Evolutionary conservation across 2,113 vertebrate species (phyloP).

Genomic region (Poicephalus gulielmi): DNA sequence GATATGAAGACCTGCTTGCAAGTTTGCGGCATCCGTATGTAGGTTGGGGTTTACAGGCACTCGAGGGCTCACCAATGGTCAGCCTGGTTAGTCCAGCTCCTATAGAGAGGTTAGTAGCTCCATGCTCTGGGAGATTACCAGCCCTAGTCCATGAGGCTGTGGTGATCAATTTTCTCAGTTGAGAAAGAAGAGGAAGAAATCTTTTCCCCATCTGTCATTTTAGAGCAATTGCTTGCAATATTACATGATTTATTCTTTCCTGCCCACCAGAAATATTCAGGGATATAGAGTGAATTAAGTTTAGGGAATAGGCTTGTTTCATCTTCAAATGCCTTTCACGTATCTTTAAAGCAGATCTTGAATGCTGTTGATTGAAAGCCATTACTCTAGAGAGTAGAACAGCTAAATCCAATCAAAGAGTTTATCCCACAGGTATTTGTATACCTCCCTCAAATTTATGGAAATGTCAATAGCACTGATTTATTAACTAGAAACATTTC

Average conservation of each 20-base stretch:
- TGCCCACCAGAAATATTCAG: not conserved
- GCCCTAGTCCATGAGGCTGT: not conserved
- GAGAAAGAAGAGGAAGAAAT: not conserved
- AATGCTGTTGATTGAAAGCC: not conserved
- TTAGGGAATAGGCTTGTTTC: not conserved
- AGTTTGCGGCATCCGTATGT: not conserved
- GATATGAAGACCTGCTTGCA: not conserved
- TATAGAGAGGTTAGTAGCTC: not conserved
- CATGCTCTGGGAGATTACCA: rapidly evolving
- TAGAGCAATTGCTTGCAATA: not conserved
- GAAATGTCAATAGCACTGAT: not conserved
- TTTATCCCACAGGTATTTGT: not conserved
- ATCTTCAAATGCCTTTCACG: not conserved
- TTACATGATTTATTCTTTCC: not conserved
- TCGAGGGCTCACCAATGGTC: not conserved
- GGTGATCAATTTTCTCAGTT: not conserved
- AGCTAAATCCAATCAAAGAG: not conserved
- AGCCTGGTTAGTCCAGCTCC: not conserved
- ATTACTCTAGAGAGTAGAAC: not conserved
- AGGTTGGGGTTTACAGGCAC: not conserved
- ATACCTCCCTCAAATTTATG: not conserved
- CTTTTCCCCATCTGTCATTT: not conserved
- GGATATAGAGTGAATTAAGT: not conserved
- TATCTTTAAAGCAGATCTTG: not conserved
- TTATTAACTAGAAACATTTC: not conserved